Evolutionary conservation across 2,797 vertebrate genomes (phyloP), one percentile per base, ranked within the genome.

Genomic region (Gadopsis bispinosus): DNA sequence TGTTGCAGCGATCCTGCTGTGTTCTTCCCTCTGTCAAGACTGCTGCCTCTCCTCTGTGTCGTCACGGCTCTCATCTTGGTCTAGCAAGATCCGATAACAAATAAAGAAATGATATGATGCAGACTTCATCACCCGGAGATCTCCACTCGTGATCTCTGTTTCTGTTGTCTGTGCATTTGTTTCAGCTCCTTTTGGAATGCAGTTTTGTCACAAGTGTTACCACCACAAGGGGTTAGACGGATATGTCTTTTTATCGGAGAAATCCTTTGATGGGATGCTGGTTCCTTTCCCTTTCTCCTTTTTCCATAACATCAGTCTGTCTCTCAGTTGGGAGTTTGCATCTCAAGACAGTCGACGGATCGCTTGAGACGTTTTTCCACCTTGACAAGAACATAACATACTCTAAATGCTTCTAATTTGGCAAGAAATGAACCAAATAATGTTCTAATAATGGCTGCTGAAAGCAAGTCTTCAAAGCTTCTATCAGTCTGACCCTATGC

Each of bases 41-140:
- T 91, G 83, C 85, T 80, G 87, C 83, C 86, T 79, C 16, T 47
- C 72, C 79, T 75, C 64, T 65, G 81, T 86, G 77, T 85, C 31
- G 45, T 54, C 69, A 53, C 29, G 19, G 3, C n/a, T 58, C 14
- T 58, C 19, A 31, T 59, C 71, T 64, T 63, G 22, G 33, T 73
- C 19, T 3, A 22, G 43, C 62, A 45, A 48, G 35, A 79, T 72
- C 64, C 47, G 45, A 41, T 58, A 61, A 48, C 45, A 29, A 63
- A 66, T 39, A 48, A 45, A 56, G 10, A 41, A 12, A 58, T n/a
- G 1, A 43, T 41, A 6, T 54, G 33, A 75, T 58, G 19, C 69
- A 19, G 48, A 56, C 4, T 5, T 63, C 10, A 58, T 33, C 31
- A 17, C 41, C 43, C 59, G 37, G 37, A 77, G 56, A 73, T 65